Conservation (phyloP, 2,113 vertebrate genomes). For the Gobio gobio region DNA sequence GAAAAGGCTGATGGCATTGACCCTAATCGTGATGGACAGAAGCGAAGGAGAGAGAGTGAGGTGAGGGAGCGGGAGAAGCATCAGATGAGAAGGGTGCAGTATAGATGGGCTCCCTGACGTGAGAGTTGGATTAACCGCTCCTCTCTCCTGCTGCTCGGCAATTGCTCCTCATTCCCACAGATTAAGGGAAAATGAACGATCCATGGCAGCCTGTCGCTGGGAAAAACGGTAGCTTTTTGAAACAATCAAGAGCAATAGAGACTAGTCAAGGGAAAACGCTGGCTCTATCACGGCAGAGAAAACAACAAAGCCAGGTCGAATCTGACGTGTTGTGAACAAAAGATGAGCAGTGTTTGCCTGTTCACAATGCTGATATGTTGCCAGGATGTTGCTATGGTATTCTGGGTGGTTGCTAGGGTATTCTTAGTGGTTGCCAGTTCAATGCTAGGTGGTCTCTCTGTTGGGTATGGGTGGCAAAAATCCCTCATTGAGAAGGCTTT, state of each 20-base stretch:
- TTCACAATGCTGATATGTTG: background rate
- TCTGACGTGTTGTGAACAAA: too few relatives aligned
- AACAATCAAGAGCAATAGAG: conserved; percentile 33
- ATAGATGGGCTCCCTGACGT: conserved; percentile 56
- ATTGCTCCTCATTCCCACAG: conserved; percentile 77
- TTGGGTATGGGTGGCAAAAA: background rate
- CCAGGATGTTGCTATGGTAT: background rate
- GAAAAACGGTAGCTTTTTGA: conserved; percentile 43
- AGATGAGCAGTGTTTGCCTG: too few relatives aligned
- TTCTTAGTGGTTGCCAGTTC: background rate
- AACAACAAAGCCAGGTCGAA: too few relatives aligned
- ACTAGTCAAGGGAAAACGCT: background rate
- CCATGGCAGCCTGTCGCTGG: conserved; percentile 38
- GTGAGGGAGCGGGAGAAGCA: conserved; percentile 20
- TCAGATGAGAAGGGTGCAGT: conserved; percentile 17
- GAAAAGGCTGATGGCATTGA: conserved; percentile 36
- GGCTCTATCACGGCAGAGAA: background rate
- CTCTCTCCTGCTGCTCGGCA: conserved; percentile 65
- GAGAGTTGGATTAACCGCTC: conserved; percentile 74
- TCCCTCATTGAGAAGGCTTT: background rate
- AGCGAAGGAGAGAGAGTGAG: conserved; percentile 28
- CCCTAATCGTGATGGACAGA: conserved; percentile 22
- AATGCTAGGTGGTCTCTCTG: background rate
- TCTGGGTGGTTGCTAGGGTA: background rate
- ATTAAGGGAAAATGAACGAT: conserved; percentile 75